phyloP scores from a whole-genome alignment of 2,113 vertebrate species.

The Oceanites oceanicus region DNA sequence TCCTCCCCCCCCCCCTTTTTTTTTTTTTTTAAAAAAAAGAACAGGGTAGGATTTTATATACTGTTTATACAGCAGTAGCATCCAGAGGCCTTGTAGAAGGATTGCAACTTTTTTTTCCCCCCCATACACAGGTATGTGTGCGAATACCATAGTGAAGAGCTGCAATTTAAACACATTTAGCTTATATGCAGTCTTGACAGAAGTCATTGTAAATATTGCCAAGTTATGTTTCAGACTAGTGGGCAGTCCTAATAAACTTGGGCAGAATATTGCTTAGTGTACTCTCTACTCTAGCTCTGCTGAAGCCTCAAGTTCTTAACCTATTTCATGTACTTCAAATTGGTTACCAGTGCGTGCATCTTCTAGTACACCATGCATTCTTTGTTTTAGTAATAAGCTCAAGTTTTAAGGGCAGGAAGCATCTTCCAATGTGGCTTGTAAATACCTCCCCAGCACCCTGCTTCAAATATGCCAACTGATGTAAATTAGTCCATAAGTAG shows the following conservation, averaged over 20 bases:
- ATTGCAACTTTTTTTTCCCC: not conserved
- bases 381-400: not conserved
- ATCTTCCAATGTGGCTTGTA: not conserved
- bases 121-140: not conserved
- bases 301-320: not conserved
- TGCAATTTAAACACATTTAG: not conserved
- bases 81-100: not conserved
- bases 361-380: not conserved
- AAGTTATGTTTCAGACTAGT: not conserved
- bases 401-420: not conserved
- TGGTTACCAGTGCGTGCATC: not conserved
- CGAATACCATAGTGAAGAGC: not conserved
- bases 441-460: not conserved
- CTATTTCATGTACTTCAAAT: not conserved
- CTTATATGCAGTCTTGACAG: not conserved
- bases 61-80: not conserved
- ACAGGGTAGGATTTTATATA: not conserved
- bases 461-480: not conserved
- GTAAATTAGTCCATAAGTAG: not conserved
- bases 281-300: not conserved
- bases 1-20: too few species aligned
- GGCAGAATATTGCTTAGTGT: not conserved
- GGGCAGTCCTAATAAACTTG: not conserved
- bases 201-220: not conserved
- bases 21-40: not conserved